Base-by-base conservation (phyloP, 2,113 vertebrate species). In the Lepisosteus oculatus region DNA sequence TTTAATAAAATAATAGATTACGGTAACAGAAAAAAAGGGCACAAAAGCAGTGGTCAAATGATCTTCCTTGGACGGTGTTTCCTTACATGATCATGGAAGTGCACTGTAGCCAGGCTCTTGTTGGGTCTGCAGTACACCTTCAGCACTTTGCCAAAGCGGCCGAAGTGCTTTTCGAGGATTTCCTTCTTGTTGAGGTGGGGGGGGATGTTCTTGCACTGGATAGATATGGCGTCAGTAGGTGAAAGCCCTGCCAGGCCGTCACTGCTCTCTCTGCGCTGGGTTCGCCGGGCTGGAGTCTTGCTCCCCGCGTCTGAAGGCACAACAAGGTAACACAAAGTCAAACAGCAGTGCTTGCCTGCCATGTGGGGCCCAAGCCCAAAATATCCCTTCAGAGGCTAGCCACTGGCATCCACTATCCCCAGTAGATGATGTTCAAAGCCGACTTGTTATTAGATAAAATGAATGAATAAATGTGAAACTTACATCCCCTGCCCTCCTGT, bases 31-130 rank as follows among this genome's bases (percentile, higher is more conserved):
- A 8, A 42, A 57, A 57, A 2, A 7, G 3, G 43, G 47, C n/a
- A 13, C 61, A 61, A 68, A 7, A 64, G 29, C 4, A 64, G 17
- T 43, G 12, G 6, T 61, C 43, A 59, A 5, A 43, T 3, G 6
- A 3, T 69, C 6, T 7, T 3, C 55, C 47, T 67, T 12, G 12
- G 13, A 11, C 3, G 9, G 5, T 8, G 15, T 61, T 4, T 11
- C 81, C 96, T 95, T 77, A 99, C 97, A 0, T 97, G 93, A 78
- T 98, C 93, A 11, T 87, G 81, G 13, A 97, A 99, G 76, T 95
- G 85, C 1, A 99, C 79, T 9, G 92, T 74, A 0, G 93, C 95
- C 62, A 86, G 76, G 63, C 93, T 94, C 72, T 93, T 96, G 11
- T 67, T 83, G 3, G 90, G 89, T 3, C 87, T 87, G 47, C 92